phyloP scores from a whole-genome alignment of 2,888 invertebrate genomes.

The Agonopterix arenella region DNA sequence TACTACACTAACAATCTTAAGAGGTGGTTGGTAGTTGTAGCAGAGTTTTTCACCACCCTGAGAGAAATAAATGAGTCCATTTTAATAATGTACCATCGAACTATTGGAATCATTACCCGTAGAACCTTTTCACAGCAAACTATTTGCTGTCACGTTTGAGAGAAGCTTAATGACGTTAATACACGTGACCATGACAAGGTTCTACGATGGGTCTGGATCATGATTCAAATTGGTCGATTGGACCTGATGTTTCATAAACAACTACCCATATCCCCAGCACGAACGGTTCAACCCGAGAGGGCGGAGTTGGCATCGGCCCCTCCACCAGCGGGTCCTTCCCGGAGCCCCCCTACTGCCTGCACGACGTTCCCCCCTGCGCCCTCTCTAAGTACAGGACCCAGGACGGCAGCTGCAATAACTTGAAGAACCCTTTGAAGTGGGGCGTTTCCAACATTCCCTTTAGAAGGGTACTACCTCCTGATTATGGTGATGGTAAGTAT shows the following conservation, averaged over 20 bases:
- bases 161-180: conserved; percentile 8
- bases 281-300: conserved; percentile 21
- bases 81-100: too few species aligned
- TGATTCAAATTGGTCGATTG: too few species aligned
- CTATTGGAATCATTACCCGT: too few species aligned
- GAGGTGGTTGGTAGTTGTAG: too few species aligned
- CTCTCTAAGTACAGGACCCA: conserved; percentile 78
- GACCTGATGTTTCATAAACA: too few species aligned
- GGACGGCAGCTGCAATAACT: conserved; percentile 88
- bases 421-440: conserved; percentile 77
- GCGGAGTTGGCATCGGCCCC: conserved; percentile 52
- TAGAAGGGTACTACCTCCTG: conserved; percentile 82
- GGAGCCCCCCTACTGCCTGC: conserved; percentile 44
- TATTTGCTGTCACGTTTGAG: too few species aligned
- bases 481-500: conserved; percentile 84
- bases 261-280: conserved; percentile 32
- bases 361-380: conserved; percentile 44
- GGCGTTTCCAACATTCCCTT: conserved; percentile 87
- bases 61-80: too few species aligned
- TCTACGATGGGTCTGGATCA: too few species aligned
- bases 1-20: too few species aligned
- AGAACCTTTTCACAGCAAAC: too few species aligned
- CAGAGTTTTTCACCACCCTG: too few species aligned
- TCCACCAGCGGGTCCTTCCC: conserved; percentile 37
- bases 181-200: not conserved